Evolutionary conservation across 2,797 vertebrate genomes (phyloP).

Genomic region (Urocyon cinereoargenteus): DNA sequence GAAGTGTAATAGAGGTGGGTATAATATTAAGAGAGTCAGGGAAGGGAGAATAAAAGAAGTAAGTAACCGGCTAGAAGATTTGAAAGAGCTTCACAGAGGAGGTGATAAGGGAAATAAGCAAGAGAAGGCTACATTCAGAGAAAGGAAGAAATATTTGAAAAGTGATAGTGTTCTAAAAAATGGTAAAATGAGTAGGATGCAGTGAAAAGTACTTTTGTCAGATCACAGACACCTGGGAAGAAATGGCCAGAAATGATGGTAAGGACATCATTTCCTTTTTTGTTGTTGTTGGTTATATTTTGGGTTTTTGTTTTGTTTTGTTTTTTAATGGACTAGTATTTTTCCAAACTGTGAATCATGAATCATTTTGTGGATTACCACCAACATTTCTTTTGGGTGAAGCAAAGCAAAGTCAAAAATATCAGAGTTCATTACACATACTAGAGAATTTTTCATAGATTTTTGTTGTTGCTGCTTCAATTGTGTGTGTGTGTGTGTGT

Average conservation of each 20-base stretch:
- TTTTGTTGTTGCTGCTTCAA: not conserved
- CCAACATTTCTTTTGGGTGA: not conserved
- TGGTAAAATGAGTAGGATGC: not conserved
- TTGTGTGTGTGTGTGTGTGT: not conserved
- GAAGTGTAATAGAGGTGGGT: not conserved
- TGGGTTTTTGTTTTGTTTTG: not conserved
- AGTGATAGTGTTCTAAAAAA: not conserved
- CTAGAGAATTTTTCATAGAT: not conserved
- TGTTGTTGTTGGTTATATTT: not conserved
- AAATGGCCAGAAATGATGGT: not conserved
- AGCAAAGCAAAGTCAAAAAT: constrained; percentile 17
- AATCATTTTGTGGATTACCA: not conserved
- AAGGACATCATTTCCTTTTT: not conserved
- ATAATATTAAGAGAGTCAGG: not conserved
- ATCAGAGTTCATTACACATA: not conserved
- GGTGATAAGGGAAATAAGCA: not conserved
- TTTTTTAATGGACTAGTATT: not conserved
- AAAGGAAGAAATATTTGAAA: constrained; percentile 4
- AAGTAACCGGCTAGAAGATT: not conserved
- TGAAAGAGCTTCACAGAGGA: not conserved
- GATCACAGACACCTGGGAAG: not conserved
- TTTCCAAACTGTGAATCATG: constrained; percentile 7
- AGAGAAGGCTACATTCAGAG: not conserved
- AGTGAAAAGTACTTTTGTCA: not conserved
- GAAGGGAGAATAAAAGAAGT: not conserved